phyloP scores from a whole-genome alignment of 2,797 vertebrate genomes.

The Urocyon cinereoargenteus region DNA sequence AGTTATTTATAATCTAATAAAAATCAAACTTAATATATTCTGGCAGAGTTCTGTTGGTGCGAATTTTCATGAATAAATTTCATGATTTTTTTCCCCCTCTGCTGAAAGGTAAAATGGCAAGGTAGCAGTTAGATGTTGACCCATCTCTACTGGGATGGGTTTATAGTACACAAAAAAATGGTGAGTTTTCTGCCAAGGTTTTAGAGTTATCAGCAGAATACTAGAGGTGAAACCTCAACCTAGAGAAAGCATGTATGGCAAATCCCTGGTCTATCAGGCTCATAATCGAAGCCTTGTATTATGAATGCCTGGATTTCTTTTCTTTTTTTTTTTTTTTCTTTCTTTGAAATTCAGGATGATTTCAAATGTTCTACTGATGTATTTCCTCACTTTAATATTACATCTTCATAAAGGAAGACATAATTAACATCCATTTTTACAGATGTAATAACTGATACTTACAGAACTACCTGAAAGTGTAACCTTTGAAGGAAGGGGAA shows the following conservation, averaged over 20 bases:
- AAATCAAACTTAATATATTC: neutral
- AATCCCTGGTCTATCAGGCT: neutral
- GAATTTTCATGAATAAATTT: conserved; percentile 1
- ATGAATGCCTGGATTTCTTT: neutral
- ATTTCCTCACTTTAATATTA: neutral
- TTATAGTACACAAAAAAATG: neutral
- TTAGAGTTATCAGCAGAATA: neutral
- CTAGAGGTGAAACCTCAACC: neutral
- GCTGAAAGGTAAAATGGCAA: neutral
- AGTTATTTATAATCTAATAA: conserved; percentile 33
- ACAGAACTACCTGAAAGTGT: neutral
- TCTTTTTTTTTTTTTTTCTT: neutral
- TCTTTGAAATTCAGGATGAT: neutral
- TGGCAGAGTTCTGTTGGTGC: neutral
- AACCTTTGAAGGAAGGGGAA: neutral
- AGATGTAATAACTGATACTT: neutral
- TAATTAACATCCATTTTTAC: neutral
- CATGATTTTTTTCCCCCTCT: neutral
- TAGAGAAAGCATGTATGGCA: neutral
- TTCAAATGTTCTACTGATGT: neutral
- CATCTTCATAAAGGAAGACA: neutral
- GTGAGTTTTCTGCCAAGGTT: neutral
- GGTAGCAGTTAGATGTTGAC: neutral
- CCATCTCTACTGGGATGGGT: neutral
- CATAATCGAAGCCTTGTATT: neutral